Evolutionary conservation across 2,797 vertebrate genomes (phyloP), one percentile per base, ranked within the genome.

Genomic region (Propithecus perrieri): DNA sequence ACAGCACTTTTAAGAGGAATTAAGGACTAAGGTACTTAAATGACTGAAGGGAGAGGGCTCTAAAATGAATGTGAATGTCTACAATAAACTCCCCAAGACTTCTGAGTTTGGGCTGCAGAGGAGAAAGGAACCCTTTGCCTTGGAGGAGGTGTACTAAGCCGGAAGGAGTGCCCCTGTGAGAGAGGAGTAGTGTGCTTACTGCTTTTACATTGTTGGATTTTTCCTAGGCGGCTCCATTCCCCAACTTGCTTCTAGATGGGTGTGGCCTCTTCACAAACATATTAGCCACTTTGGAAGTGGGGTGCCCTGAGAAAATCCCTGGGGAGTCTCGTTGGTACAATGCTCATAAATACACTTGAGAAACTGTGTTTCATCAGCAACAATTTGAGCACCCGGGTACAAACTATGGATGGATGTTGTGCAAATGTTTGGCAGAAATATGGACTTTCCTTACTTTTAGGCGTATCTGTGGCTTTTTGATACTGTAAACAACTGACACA

Each of bases 401-500:
- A 97, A 96, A 97, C 96, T 94, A 95, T 59, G 91, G 96, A 96
- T 97, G 96, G 98, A 97, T 98, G 97, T 98, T 98, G 97, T 98
- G 98, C 98, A 98, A 98, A 98, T 98, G 96, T 98, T 98, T 98
- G 98, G 98, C 98, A 98, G 98, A 78, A 98, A 97, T 97, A 96
- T 55, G 35, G 95, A 97, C 98, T 98, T 98, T 97, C 98, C 98
- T 98, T 98, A 98, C 98, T 98, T 97, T 98, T 97, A 98, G 98
- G 98, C 97, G 1, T 98, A 98, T 98, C 98, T 98, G 98, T 97
- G 98, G 98, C 67, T 94, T 98, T 98, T 95, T 97, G 98, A 98
- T 98, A 98, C 96, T 98, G 97, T 98, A 98, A 98, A 98, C 98
- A 98, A 98, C 98, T 98, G 98, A 98, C 98, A 98, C 69, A 98